Evolutionary conservation across 1,140 invertebrate species (phyloP).

Genomic region (Xylocopa sonorina): DNA sequence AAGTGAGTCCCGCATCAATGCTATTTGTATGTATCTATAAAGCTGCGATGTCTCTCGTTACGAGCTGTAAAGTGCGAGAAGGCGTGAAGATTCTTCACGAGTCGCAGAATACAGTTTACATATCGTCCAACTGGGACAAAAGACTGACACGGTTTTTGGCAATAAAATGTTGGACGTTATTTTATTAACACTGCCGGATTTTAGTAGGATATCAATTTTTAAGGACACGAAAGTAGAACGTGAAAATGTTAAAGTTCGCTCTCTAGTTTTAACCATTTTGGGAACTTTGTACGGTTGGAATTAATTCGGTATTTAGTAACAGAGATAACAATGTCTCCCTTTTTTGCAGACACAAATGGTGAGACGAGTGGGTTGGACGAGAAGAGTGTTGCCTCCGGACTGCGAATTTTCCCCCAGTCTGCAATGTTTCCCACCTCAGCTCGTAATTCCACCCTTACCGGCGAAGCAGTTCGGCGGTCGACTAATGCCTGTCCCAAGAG

Average conservation of each 20-base stretch:
- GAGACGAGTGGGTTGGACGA: conserved; percentile 83
- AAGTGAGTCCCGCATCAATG: background rate
- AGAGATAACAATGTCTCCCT: background rate
- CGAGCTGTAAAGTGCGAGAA: conserved; percentile 15
- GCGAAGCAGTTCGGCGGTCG: conserved; percentile 80
- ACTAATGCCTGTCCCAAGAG: conserved; percentile 82
- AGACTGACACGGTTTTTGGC: conserved; percentile 23
- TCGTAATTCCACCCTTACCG: conserved; percentile 82
- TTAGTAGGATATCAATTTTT: background rate
- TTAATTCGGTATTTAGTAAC: background rate
- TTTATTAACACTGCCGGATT: conserved; percentile 20
- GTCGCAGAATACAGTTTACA: conserved; percentile 15
- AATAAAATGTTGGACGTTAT: conserved; percentile 25
- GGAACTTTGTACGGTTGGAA: background rate
- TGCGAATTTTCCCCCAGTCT: conserved; percentile 82
- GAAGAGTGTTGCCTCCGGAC: conserved; percentile 83
- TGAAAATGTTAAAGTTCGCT: background rate
- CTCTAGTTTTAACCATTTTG: no score
- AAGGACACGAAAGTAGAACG: background rate
- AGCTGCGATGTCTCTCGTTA: background rate
- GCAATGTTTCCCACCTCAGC: conserved; percentile 83
- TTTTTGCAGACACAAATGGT: conserved; percentile 78
- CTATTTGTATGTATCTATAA: background rate
- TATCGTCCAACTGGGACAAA: conserved; percentile 22
- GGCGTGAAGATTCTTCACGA: conserved; percentile 5